Conservation (phyloP, 2,113 vertebrate species). For the Prochilodus magdalenae region DNA sequence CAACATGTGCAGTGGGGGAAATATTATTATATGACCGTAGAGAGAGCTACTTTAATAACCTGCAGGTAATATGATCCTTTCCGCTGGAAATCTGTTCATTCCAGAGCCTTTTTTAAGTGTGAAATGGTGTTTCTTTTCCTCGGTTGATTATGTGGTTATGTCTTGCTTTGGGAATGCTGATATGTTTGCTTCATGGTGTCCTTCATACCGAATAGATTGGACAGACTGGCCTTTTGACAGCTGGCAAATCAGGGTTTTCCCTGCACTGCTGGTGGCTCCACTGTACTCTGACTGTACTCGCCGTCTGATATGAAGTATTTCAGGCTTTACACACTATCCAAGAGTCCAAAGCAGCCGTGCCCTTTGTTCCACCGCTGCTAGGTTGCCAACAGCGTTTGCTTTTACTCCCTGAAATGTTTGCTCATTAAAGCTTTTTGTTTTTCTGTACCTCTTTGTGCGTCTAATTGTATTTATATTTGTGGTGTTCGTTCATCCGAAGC, state of each 20-base stretch:
- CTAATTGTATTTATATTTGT: slow-evolving; percentile 33
- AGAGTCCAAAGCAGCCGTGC: background rate
- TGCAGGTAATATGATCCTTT: background rate
- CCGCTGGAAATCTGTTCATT: background rate
- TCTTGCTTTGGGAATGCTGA: background rate
- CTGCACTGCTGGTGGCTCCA: background rate
- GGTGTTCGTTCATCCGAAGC: slow-evolving; percentile 13
- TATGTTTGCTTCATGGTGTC: background rate
- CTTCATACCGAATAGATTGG: background rate
- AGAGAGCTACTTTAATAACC: slow-evolving; percentile 1
- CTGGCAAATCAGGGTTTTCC: background rate
- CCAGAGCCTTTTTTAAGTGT: background rate
- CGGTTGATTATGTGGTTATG: background rate
- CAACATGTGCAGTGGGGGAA: background rate
- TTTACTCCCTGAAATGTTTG: slow-evolving; percentile 10
- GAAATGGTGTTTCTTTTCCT: background rate
- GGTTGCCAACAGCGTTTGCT: background rate
- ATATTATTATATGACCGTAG: background rate
- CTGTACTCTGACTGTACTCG: background rate
- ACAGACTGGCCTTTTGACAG: background rate
- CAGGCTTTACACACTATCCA: background rate
- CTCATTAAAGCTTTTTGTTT: slow-evolving; percentile 16
- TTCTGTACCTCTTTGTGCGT: background rate
- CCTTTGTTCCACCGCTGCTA: background rate
- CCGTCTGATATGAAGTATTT: background rate